phyloP scores from a whole-genome alignment of 2,888 invertebrate species.

The Agonopterix arenella region DNA sequence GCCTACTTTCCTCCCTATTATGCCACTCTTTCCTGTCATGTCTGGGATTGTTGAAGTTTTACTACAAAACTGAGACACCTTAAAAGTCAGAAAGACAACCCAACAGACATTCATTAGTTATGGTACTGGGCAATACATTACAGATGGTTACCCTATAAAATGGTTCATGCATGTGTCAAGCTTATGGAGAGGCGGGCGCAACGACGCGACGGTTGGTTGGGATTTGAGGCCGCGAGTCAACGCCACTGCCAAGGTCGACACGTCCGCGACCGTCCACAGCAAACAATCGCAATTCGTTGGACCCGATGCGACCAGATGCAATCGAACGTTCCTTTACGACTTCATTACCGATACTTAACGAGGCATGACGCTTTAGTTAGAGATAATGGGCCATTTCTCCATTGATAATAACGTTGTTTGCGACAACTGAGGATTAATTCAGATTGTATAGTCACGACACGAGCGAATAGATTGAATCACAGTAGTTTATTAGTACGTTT shows the following conservation, averaged over 20 bases:
- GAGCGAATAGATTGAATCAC: too few species aligned
- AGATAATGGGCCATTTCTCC: not conserved
- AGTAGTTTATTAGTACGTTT: too few species aligned
- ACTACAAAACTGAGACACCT: too few species aligned
- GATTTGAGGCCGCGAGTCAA: constrained; percentile 66
- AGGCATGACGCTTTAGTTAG: not conserved
- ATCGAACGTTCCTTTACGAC: constrained; percentile 16
- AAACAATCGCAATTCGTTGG: constrained; percentile 30
- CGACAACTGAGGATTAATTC: too few species aligned
- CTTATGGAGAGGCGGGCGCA: not conserved
- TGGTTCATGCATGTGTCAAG: constrained; percentile 3
- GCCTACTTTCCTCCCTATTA: too few species aligned
- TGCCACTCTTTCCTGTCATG: too few species aligned
- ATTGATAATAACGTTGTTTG: not conserved
- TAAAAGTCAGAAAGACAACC: too few species aligned
- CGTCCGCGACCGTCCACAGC: constrained; percentile 27
- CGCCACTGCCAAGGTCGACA: constrained; percentile 65
- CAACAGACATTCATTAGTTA: too few species aligned
- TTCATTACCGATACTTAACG: not conserved
- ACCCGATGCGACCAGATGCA: constrained; percentile 24
- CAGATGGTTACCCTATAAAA: not conserved
- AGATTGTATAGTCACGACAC: too few species aligned
- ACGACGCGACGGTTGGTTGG: constrained; percentile 27
- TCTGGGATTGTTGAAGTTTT: too few species aligned
- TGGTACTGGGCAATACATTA: too few species aligned